These are phyloP conservation scores for Eupsittula cactorum DNA, from an alignment of 2,113 vertebrate genomes.

Conservation along the genomic window DNA sequence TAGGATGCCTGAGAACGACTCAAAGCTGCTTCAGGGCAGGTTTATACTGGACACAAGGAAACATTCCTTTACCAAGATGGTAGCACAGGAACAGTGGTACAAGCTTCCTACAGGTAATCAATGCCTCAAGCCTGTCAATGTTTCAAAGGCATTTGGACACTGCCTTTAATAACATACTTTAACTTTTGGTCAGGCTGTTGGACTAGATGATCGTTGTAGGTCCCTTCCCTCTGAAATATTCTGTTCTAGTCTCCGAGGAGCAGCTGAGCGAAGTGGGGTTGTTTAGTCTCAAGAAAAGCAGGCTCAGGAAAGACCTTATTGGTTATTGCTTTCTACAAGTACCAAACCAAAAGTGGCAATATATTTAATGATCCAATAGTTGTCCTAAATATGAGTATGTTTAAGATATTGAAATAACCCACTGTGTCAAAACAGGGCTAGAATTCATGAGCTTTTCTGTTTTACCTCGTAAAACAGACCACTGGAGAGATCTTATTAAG, in stretches of 20 bases:
- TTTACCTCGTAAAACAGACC: conserved; percentile 3
- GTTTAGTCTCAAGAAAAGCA: neutral
- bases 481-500: neutral
- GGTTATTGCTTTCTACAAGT: neutral
- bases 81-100: neutral
- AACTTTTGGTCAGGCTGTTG: neutral
- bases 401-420: neutral
- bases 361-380: neutral
- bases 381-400: neutral
- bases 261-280: neutral
- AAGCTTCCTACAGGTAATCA: neutral
- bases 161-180: neutral
- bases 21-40: neutral
- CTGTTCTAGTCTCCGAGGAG: neutral
- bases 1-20: neutral
- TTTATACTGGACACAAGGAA: neutral
- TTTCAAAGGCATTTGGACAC: neutral
- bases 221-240: neutral
- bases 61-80: neutral
- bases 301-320: neutral
- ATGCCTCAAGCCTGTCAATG: neutral
- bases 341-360: neutral
- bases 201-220: neutral
- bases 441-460: neutral
- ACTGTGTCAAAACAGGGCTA: neutral